These are phyloP conservation scores for Petroica traversi DNA, from an alignment of 2,113 vertebrate species.

Conservation along the genomic window DNA sequence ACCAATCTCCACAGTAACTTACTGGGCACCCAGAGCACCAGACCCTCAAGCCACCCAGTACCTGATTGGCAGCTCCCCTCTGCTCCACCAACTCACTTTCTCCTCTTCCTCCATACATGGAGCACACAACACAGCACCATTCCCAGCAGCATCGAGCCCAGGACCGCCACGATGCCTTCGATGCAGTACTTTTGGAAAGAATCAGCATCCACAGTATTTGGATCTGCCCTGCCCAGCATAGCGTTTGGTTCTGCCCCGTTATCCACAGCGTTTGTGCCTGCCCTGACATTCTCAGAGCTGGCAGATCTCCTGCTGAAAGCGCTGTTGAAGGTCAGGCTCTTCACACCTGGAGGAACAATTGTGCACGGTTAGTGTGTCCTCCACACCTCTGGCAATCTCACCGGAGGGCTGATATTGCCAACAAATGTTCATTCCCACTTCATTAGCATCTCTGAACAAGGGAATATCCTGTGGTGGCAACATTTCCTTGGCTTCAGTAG, in stretches of 20 bases:
- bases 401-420: neutral
- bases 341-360: neutral
- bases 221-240: neutral
- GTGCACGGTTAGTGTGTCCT: neutral
- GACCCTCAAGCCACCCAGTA: neutral
- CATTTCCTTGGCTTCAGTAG: neutral
- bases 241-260: fast-evolving
- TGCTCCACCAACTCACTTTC: neutral
- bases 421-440: neutral
- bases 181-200: neutral
- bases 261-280: neutral
- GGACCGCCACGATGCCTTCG: neutral
- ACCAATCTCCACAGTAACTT: neutral
- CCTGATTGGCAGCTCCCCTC: neutral
- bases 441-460: neutral
- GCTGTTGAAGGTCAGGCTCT: neutral
- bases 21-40: neutral
- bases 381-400: neutral
- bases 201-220: neutral
- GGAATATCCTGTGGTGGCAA: neutral
- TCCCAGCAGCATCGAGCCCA: neutral
- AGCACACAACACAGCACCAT: neutral
- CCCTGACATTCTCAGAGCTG: fast-evolving
- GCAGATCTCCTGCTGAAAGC: neutral
- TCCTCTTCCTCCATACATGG: neutral